Evolutionary conservation across 2,888 invertebrate species (phyloP), one percentile per base, ranked within the genome.

Genomic region (Thecophora atra): DNA sequence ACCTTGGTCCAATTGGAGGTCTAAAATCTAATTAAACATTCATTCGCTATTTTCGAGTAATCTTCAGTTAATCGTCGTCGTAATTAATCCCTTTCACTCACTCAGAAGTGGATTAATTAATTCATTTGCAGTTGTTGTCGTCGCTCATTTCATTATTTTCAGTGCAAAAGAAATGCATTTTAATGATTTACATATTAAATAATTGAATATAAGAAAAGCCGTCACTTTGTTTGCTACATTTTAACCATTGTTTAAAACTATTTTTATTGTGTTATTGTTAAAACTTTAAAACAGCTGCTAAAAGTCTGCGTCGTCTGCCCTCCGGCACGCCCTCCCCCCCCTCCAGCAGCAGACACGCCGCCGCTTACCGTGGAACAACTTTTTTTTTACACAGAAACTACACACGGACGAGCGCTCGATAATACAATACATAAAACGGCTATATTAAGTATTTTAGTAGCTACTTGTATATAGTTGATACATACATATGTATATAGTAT

Each of bases 361-460:
- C 30, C 51, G 28, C 28, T 52, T 63, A 70, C 21, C 28, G 30
- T 54, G 52, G 51, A 52, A 52, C 70, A 70, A 70, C 70, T 70
- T 70, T 70, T n/a, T n/a, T 51, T 70, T 63, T 52, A 70, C 63
- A n/a, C 63, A 37, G 7, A 63, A 51, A 52, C 63, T 70, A 70
- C 70, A 62, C 6, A 54, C 52, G 28, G 13, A 26, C 58, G 28
- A 56, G 17, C 37, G 11, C 11, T 37, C 6, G 21, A 21, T 54
- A 54, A 67, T 30, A 67, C n/a, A 47, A 37, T 67, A 67, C 67
- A 67, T 26, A 44, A 52, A 66, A 71, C 51, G 58, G 19, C 58
- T 63, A 52, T 21, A 21, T 42, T 64, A 71, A 52, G 62, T 72
- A 67, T 51, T 28, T 62, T 37, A 37, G 37, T 60, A 65, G 19